Evolutionary conservation across 2,113 vertebrate genomes (phyloP), one percentile per base, ranked within the genome.

Genomic region (Petroica traversi): DNA sequence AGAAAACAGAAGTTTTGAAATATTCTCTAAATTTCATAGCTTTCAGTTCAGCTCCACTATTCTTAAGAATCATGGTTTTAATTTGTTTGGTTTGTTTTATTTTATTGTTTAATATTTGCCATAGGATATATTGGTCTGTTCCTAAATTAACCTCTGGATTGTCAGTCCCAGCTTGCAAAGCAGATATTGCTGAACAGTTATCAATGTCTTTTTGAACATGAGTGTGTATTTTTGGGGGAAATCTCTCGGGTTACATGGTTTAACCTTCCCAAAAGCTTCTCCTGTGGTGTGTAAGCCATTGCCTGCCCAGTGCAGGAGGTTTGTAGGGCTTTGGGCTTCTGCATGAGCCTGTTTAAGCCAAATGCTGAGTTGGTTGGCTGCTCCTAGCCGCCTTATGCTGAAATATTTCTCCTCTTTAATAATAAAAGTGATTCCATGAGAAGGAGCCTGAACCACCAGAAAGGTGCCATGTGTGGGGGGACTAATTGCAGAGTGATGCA

Each of bases 61-160:
- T 87, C 43, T 59, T 51, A 58, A 89, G 64, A 72, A 63, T 40
- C 3, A 4, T 25, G 16, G 11, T 1, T 88, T 85, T 81, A 46
- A 59, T 46, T 61, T 67, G 3, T n/a, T 36, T 5, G 22, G 5
- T 10, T 41, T 45, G 14, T 1, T 0, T 7, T 31, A 31, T 11
- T 19, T 16, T 17, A 22, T 66, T 31, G 29, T 63, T 83, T 57
- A n/a, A 5, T 49, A 48, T 59, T 83, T 72, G 6, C 14, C 6
- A 0, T 18, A 64, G 15, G 26, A 79, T 76, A 52, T 75, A 31
- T 5, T 61, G 19, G 3, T 43, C 51, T 45, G 8, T 41, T 66
- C 46, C 40, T 61, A 63, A 67, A 75, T 52, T 28, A 93, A 38
- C 18, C 28, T 75, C 48, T 82, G 55, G 36, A 55, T 57, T 66